Evolutionary conservation across 2,113 vertebrate species (phyloP).

Genomic region (Calyptomena viridis): DNA sequence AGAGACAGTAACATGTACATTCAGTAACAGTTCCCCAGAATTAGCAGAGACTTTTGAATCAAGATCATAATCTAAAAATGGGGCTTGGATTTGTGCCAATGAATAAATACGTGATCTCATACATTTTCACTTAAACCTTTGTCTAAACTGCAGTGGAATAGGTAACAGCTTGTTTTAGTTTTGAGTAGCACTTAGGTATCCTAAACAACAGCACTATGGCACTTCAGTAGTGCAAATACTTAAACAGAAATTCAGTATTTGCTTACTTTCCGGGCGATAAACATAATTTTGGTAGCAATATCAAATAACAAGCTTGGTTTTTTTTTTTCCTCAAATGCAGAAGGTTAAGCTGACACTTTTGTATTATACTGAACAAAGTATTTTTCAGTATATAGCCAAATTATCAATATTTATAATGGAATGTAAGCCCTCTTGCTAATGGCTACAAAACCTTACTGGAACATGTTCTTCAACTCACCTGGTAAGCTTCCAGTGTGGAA

Average conservation of each 20-base stretch:
- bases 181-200: not conserved
- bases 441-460: not conserved
- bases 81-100: not conserved
- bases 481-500: constrained; percentile 87
- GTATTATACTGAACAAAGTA: not conserved
- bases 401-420: not conserved
- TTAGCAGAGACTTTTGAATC: not conserved
- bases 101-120: not conserved
- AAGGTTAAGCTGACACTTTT: not conserved
- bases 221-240: not conserved
- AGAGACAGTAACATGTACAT: not conserved
- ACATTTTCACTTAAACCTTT: not conserved
- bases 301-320: not conserved
- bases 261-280: not conserved
- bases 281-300: not conserved
- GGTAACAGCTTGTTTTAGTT: not conserved
- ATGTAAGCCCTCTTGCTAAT: not conserved
- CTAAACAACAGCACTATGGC: not conserved
- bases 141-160: not conserved
- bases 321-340: not conserved
- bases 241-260: not conserved
- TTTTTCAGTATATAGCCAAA: not conserved
- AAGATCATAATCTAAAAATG: not conserved
- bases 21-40: not conserved
- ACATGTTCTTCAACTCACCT: constrained; percentile 73